A percentile compares a stretch with the other conserved stretches of the same genome.
phyloP scores from a whole-genome alignment of 2,797 vertebrate species.

The Anguilla pacifica region DNA sequence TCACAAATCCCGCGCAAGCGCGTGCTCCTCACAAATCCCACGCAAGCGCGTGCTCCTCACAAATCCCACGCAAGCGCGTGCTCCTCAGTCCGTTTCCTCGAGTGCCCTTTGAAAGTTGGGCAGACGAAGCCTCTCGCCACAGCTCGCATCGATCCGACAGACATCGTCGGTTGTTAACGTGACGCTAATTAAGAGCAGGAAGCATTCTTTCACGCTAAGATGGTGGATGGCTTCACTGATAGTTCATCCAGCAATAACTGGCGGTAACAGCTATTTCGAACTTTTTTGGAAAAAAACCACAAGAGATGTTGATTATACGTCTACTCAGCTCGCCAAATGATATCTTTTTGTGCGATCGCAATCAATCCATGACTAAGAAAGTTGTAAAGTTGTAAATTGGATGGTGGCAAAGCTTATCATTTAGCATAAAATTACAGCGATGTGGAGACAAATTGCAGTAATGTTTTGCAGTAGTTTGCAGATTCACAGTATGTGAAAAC shows the following conservation, averaged over 20 bases:
- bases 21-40: background rate
- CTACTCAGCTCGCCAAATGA: background rate
- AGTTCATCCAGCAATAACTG: background rate
- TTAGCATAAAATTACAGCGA: background rate
- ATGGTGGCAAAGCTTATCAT: background rate
- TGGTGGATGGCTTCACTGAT: background rate
- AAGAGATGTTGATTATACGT: background rate
- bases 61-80: too few species aligned
- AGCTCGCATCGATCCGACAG: background rate
- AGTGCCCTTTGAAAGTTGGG: background rate
- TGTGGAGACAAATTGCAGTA: background rate
- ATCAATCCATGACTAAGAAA: background rate
- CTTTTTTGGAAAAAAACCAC: background rate
- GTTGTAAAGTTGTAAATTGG: background rate
- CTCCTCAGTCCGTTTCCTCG: background rate
- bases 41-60: background rate
- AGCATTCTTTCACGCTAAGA: background rate
- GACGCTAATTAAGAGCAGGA: background rate
- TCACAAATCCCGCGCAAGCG: background rate
- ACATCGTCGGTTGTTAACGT: background rate
- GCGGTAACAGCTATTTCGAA: background rate
- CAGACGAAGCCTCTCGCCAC: background rate
- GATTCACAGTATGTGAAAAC: background rate
- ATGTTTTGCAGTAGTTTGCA: background rate
- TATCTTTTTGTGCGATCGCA: background rate